Percentiles rank a stretch among this genome's conserved stretches.
Conservation (phyloP, 2,113 vertebrate genomes). For the Brachyhypopomus occidentalis region DNA sequence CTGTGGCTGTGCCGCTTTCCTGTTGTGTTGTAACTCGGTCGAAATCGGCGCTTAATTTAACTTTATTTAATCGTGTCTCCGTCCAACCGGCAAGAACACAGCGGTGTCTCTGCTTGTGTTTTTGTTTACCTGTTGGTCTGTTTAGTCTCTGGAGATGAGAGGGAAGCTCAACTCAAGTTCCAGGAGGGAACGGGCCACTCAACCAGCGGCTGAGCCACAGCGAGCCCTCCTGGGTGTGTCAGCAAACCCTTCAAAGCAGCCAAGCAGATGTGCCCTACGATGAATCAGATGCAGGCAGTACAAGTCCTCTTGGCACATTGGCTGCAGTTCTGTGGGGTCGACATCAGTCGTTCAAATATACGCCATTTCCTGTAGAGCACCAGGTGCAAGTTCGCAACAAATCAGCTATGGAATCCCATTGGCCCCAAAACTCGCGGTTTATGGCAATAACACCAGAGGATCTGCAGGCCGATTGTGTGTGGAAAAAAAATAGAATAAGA, state of each 20-base stretch:
- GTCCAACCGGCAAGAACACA: neutral
- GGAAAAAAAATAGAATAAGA: slow-evolving; percentile 15
- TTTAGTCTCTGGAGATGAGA: neutral
- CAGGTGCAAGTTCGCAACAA: slow-evolving; percentile 51
- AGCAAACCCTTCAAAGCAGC: slow-evolving; percentile 18
- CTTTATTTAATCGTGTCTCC: no score
- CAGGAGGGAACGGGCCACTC: slow-evolving; percentile 37
- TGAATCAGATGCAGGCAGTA: slow-evolving; percentile 37
- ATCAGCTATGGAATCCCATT: slow-evolving; percentile 41
- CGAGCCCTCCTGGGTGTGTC: slow-evolving; percentile 23
- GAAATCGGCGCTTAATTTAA: neutral
- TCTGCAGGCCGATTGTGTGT: neutral
- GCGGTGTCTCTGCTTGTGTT: neutral
- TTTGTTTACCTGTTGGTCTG: slow-evolving; percentile 35
- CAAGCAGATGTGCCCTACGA: slow-evolving; percentile 48
- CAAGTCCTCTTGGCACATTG: slow-evolving; percentile 18
- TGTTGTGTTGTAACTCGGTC: neutral
- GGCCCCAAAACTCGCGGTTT: slow-evolving; percentile 27
- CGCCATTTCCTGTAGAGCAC: slow-evolving; percentile 17
- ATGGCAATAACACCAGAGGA: slow-evolving; percentile 35
- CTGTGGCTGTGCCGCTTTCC: no score
- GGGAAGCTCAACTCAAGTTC: neutral
- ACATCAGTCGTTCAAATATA: slow-evolving; percentile 22
- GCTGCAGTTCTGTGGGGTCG: slow-evolving; percentile 19
- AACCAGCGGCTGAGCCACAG: slow-evolving; percentile 48